Base-by-base conservation (phyloP, 2,113 vertebrate species). In the Colaptes auratus region DNA sequence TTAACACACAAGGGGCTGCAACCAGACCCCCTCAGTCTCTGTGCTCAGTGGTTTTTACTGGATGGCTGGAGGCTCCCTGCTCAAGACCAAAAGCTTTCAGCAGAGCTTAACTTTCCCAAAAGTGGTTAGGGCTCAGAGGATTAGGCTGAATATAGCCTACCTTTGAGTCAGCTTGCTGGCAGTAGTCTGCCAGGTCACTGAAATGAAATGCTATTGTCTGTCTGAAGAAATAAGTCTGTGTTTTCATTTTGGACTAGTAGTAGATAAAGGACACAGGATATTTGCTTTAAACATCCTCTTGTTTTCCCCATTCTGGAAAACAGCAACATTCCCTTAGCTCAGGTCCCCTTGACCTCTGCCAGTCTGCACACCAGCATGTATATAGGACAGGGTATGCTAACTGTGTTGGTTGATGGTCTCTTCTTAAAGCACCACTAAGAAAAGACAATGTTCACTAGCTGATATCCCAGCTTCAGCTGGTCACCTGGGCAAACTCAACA, bases 1-100 rank as follows among this genome's bases (percentile, higher is more conserved):
- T 94, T 78, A 76, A 39, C 72, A 28, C 69, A 21, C 58, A 2
- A 52, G 80, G 79, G 96, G 80, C 52, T 90, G 79, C 92, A 73
- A 36, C 8, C 69, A 81, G 76, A 74, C 31, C 42, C 48, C 52
- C 31, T 7, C 44, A 5, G 61, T 10, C 55, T 75, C 61, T 67
- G 25, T 17, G 67, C 46, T 66, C 4, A 23, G 46, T 36, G 69
- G 56, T 46, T 69, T 66, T 71, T 55, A 30, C 0, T 63, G 79
- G 50, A 52, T 2, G 28, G 35, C 35, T 81, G 16, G 35, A 82
- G 64, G 46, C 67, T 88, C 46, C 16, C 56, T 13, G 1, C 67
- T 88, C 88, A 71, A 67, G n/a, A 48, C 35, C 64, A 95, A 80
- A 52, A 71, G 33, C 69, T 71, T 86, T 86, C 52, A 74, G 52